A percentile compares a stretch with the other conserved stretches of the same genome.
phyloP scores from a whole-genome alignment of 2,797 vertebrate genomes.

The Chaenodraco wilsoni region DNA sequence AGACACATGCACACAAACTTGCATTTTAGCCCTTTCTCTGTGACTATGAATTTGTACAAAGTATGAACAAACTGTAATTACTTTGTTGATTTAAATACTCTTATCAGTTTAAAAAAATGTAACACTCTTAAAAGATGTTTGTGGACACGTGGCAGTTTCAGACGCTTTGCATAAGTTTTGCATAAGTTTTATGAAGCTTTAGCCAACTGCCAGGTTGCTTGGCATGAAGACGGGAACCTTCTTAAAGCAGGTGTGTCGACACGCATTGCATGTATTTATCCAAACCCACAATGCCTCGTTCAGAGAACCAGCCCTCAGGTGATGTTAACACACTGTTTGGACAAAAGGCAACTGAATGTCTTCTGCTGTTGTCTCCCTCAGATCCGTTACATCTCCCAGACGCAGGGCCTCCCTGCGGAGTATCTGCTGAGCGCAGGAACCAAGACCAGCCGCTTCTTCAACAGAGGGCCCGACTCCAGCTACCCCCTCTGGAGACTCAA shows the following conservation, averaged over 20 bases:
- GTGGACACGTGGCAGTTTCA: too few species aligned
- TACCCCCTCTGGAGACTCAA: slow-evolving; percentile 98
- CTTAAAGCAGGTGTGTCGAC: too few species aligned
- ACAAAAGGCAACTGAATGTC: background rate
- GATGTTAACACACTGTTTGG: background rate
- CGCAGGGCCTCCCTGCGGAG: slow-evolving; percentile 96
- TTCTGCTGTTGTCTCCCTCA: slow-evolving; percentile 61
- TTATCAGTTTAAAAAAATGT: background rate
- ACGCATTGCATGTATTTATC: background rate
- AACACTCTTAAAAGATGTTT: background rate
- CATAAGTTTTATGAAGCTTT: too few species aligned
- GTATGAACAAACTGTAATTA: too few species aligned
- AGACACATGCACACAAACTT: too few species aligned
- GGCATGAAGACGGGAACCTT: too few species aligned
- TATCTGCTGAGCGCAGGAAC: slow-evolving; percentile 98
- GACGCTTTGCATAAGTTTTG: too few species aligned
- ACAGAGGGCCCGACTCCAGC: slow-evolving; percentile 94
- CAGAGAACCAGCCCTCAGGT: background rate
- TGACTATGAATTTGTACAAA: too few species aligned
- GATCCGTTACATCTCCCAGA: slow-evolving; percentile 99
- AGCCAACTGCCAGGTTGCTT: too few species aligned
- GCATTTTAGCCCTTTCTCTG: too few species aligned
- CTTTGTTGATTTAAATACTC: background rate
- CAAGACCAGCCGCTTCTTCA: slow-evolving; percentile 98
- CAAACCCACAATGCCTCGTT: background rate